Evolutionary conservation across 2,888 invertebrate genomes (phyloP).

Genomic region (Kuschelorhynchus macadamiae): DNA sequence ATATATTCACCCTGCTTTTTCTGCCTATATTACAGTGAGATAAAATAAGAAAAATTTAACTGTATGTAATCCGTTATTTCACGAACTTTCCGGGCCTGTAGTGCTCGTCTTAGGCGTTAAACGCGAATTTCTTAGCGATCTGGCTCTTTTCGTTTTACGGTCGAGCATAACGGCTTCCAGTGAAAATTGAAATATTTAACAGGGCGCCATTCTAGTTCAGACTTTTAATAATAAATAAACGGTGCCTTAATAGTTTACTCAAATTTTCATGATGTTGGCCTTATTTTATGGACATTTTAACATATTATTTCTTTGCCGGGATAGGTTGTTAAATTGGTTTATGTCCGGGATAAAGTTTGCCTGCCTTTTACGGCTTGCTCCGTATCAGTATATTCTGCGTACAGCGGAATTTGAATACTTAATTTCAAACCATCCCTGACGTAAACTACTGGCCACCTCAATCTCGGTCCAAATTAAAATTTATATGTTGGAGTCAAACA

Average conservation of each 20-base stretch:
- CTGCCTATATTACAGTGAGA: too few relatives aligned
- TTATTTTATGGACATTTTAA: slow-evolving; percentile 36
- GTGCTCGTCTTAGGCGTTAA: slow-evolving; percentile 9
- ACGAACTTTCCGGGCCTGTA: slow-evolving; percentile 11
- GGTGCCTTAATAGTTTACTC: slow-evolving; percentile 42
- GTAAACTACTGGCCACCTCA: too few relatives aligned
- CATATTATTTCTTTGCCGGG: slow-evolving; percentile 14
- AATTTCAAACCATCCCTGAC: too few relatives aligned
- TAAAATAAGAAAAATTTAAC: too few relatives aligned
- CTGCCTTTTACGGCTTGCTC: not conserved
- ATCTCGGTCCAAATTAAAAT: too few relatives aligned
- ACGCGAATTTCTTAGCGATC: slow-evolving; percentile 7
- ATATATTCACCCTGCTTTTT: too few relatives aligned
- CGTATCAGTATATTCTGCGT: too few relatives aligned
- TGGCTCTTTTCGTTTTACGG: slow-evolving; percentile 59
- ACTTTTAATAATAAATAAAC: slow-evolving; percentile 56
- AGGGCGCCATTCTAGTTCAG: slow-evolving; percentile 50
- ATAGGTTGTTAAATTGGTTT: slow-evolving; percentile 20
- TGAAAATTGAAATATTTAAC: slow-evolving; percentile 64
- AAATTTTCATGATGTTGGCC: slow-evolving; percentile 33
- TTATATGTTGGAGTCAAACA: too few relatives aligned
- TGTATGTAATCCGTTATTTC: too few relatives aligned
- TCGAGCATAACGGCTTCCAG: slow-evolving; percentile 59
- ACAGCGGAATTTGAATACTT: too few relatives aligned
- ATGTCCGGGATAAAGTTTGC: not conserved